Percentiles rank a stretch among this genome's conserved stretches.
These are phyloP conservation scores for Typhlichthys subterraneus DNA, from an alignment of 2,797 vertebrate genomes.

Conservation along the genomic window DNA sequence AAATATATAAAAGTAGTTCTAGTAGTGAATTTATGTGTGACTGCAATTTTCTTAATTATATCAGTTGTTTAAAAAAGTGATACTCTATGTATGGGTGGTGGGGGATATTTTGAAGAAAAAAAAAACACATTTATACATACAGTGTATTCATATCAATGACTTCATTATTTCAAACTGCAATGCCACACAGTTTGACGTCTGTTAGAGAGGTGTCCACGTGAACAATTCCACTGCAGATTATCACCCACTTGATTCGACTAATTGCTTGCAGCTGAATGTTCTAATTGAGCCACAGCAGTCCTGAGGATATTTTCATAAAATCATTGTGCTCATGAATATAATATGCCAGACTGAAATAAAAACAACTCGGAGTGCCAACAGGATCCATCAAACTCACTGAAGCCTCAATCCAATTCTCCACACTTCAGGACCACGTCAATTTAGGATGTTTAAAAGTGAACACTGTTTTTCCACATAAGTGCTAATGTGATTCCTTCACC, in stretches of 20 bases:
- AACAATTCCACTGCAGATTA: slow-evolving; percentile 80
- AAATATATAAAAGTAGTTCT: no score
- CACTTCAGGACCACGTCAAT: slow-evolving; percentile 64
- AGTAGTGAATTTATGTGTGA: no score
- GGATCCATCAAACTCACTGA: slow-evolving; percentile 74
- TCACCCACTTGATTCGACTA: slow-evolving; percentile 82
- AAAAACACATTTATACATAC: slow-evolving; percentile 20
- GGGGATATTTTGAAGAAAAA: slow-evolving; percentile 4
- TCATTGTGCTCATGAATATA: slow-evolving; percentile 78
- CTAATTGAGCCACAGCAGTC: slow-evolving; percentile 84
- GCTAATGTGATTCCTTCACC: slow-evolving; percentile 46
- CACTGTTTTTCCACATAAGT: slow-evolving; percentile 52
- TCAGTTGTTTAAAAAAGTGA: no score
- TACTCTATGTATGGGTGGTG: no score
- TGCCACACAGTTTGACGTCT: slow-evolving; percentile 77
- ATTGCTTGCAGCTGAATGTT: slow-evolving; percentile 83
- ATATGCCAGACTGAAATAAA: slow-evolving; percentile 76
- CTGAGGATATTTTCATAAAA: slow-evolving; percentile 81
- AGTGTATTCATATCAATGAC: slow-evolving; percentile 69
- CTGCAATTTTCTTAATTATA: no score
- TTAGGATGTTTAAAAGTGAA: slow-evolving; percentile 65
- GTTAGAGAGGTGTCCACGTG: slow-evolving; percentile 74
- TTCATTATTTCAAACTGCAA: slow-evolving; percentile 74
- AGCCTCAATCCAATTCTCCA: slow-evolving; percentile 68
- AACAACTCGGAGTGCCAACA: slow-evolving; percentile 68